phyloP scores from a whole-genome alignment of 2,888 invertebrate species.

The Opisthograptis luteolata region DNA sequence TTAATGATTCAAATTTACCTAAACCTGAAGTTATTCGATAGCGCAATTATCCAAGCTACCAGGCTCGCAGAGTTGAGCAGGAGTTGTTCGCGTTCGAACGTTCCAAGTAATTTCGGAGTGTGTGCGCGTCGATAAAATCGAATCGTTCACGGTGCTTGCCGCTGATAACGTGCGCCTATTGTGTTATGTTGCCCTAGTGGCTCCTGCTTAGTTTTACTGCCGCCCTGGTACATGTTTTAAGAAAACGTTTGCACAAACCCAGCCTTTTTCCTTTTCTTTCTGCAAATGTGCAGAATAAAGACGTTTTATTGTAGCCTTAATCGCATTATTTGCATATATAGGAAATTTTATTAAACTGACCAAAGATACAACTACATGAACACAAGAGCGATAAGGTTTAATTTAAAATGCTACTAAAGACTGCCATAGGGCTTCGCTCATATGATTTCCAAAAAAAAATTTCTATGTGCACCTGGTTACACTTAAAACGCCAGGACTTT shows the following conservation, averaged over 20 bases:
- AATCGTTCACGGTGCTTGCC: conserved; percentile 78
- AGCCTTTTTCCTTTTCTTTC: too few species aligned
- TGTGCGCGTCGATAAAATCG: conserved; percentile 81
- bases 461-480: too few species aligned
- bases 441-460: too few species aligned
- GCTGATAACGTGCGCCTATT: conserved; percentile 68
- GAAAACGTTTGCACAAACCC: background rate
- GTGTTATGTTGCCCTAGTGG: conserved; percentile 65
- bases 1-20: conserved; percentile 26
- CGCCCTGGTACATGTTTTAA: conserved; percentile 11
- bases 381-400: too few species aligned
- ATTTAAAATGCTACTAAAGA: too few species aligned
- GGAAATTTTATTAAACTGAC: too few species aligned
- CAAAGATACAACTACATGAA: too few species aligned
- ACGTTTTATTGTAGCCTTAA: too few species aligned
- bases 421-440: too few species aligned
- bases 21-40: conserved; percentile 37
- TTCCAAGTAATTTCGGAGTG: conserved; percentile 82
- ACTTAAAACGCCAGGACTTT: too few species aligned
- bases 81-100: conserved; percentile 67
- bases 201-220: conserved; percentile 37
- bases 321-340: too few species aligned
- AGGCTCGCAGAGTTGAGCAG: conserved; percentile 57
- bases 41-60: conserved; percentile 44
- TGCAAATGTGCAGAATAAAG: too few species aligned